Evolutionary conservation across 2,113 vertebrate genomes (phyloP).

Genomic region (Corynorhinus townsendii): DNA sequence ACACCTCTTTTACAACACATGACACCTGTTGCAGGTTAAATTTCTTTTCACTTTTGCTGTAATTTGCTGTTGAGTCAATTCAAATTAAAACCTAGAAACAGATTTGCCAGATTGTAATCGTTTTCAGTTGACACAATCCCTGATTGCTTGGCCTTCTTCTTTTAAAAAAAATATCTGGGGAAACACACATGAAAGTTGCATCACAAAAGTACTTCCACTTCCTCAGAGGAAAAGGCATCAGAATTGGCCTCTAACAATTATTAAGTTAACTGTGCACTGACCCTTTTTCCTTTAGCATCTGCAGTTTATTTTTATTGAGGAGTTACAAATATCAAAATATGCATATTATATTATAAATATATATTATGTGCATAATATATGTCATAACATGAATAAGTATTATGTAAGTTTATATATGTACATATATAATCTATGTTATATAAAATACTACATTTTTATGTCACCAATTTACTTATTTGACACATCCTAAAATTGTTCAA

Average conservation of each 20-base stretch:
- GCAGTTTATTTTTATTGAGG: slow-evolving; percentile 4
- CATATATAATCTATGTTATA: not conserved
- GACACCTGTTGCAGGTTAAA: not conserved
- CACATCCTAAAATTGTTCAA: slow-evolving; percentile 19
- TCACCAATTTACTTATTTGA: not conserved
- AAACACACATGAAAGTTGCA: not conserved
- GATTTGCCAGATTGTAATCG: not conserved
- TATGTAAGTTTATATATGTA: not conserved
- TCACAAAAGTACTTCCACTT: not conserved
- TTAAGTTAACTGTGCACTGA: not conserved
- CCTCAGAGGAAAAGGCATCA: not conserved
- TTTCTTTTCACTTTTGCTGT: not conserved
- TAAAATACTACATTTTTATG: not conserved
- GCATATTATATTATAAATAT: not conserved
- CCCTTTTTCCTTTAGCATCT: not conserved
- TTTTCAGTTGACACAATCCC: not conserved
- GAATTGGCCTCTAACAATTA: not conserved
- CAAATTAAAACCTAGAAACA: not conserved
- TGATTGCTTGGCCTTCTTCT: not conserved
- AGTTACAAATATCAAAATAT: not conserved
- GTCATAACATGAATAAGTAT: not conserved
- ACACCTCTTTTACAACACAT: not conserved
- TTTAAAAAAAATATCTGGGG: not conserved
- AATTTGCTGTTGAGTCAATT: not conserved
- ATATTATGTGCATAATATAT: not conserved